Evolutionary conservation across 2,888 invertebrate genomes (phyloP).

Genomic region (Epinotia ramella): DNA sequence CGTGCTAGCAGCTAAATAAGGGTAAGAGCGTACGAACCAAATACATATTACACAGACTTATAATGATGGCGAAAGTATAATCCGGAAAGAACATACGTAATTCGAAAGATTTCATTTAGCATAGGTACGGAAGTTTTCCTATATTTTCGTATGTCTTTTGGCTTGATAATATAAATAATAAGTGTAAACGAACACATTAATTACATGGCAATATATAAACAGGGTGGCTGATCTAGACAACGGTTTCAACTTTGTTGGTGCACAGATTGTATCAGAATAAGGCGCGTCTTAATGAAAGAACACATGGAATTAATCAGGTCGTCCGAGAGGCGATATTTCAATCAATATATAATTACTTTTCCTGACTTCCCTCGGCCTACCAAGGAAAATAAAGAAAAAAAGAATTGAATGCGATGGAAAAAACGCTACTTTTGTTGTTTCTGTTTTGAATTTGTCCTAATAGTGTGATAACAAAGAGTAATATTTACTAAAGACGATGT

Average conservation of each 20-base stretch:
- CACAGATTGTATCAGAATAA: conserved; percentile 1
- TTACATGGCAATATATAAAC: neutral
- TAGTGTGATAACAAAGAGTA: neutral
- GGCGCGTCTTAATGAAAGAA: conserved; percentile 28
- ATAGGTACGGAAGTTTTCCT: no score
- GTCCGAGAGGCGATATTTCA: conserved; percentile 14
- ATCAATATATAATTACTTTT: conserved; percentile 26
- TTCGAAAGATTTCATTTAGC: no score
- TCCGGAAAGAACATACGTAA: no score
- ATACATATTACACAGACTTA: no score
- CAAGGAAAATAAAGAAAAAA: neutral
- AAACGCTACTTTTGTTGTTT: neutral
- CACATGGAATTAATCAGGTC: conserved; percentile 40
- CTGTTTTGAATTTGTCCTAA: neutral
- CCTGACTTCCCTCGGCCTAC: conserved; percentile 5
- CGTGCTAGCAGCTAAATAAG: no score
- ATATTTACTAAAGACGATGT: neutral
- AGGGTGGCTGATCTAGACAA: neutral
- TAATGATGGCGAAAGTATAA: no score
- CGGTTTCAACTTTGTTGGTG: neutral
- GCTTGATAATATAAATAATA: no score
- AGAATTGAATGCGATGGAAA: neutral
- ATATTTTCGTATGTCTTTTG: no score
- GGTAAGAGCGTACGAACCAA: no score
- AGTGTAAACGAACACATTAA: neutral